Conservation (phyloP, 2,113 vertebrate species). For the Grallaria varia region DNA sequence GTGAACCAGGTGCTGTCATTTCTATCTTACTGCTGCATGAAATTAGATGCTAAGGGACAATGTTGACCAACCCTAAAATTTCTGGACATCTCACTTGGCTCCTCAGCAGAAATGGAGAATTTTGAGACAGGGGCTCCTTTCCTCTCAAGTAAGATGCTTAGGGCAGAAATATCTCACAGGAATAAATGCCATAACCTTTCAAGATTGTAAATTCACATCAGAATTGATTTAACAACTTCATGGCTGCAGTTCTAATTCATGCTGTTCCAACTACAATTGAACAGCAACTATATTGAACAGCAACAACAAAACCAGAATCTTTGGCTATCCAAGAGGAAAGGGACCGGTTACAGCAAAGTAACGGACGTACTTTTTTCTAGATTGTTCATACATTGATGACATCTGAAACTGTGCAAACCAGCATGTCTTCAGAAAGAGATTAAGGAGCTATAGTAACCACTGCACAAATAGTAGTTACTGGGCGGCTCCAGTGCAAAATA, state of each 20-base stretch:
- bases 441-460: constrained; percentile 22
- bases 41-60: background rate
- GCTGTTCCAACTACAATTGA: background rate
- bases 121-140: background rate
- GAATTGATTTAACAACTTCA: background rate
- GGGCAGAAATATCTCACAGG: background rate
- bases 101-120: background rate
- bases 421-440: constrained; percentile 19
- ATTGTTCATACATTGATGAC: background rate
- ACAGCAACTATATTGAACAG: background rate
- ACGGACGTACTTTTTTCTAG: background rate
- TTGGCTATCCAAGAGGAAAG: background rate
- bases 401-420: background rate
- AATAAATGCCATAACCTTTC: background rate
- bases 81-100: background rate
- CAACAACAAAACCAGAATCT: background rate
- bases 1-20: background rate
- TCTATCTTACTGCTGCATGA: background rate
- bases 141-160: background rate
- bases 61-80: background rate
- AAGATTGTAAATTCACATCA: background rate
- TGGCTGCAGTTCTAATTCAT: background rate
- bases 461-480: constrained; percentile 7
- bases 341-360: background rate
- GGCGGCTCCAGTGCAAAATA: background rate